These are phyloP conservation scores for Petrocephalus sullivani DNA, from an alignment of 2,797 vertebrate species.

Conservation along the genomic window DNA sequence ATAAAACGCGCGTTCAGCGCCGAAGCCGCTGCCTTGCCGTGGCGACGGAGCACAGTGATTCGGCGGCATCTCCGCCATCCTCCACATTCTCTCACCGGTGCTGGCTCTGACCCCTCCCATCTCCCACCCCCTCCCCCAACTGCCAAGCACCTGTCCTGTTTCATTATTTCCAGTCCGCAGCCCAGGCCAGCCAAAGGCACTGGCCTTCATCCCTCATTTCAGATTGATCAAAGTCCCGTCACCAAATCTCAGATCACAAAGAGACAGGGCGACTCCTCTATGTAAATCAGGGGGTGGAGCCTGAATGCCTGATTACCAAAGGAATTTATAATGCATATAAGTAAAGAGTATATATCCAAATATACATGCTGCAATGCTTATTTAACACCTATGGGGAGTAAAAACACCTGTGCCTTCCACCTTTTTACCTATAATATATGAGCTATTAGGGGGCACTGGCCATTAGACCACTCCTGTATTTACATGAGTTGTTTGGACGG, in stretches of 20 bases:
- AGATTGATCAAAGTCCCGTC: conserved; percentile 14
- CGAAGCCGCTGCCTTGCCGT: background rate
- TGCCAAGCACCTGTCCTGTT: background rate
- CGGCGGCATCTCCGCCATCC: background rate
- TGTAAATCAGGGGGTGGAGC: background rate
- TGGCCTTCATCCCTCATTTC: background rate
- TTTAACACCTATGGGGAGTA: background rate
- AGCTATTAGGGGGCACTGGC: background rate
- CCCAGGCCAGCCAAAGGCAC: background rate
- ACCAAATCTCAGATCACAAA: conserved; percentile 11
- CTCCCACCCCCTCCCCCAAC: background rate
- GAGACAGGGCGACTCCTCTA: background rate
- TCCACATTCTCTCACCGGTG: background rate
- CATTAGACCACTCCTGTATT: background rate
- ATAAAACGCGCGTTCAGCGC: background rate
- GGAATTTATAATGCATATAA: background rate
- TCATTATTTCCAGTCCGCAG: background rate
- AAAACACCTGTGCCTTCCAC: background rate
- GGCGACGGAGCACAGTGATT: background rate
- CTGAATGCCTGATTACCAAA: background rate
- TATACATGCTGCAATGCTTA: background rate
- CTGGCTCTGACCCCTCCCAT: background rate
- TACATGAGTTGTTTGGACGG: background rate
- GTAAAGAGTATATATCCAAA: background rate
- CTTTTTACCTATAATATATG: background rate